phyloP scores from a whole-genome alignment of 2,113 vertebrate species.

The Ceyx melanurus region DNA sequence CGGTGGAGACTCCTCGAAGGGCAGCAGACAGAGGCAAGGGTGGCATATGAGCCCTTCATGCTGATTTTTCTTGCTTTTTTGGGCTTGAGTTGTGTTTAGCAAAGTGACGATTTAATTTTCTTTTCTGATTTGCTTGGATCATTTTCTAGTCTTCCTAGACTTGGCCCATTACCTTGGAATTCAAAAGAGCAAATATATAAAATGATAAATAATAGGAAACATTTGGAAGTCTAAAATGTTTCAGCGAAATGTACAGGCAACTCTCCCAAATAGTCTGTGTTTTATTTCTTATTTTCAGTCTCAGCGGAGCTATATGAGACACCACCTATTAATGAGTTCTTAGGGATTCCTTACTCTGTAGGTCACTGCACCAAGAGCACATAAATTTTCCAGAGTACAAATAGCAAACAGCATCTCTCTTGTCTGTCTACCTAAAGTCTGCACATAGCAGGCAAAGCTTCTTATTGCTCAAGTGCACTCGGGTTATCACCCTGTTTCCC shows the following conservation, averaged over 20 bases:
- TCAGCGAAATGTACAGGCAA: conserved; percentile 20
- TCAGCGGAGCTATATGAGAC: conserved; percentile 37
- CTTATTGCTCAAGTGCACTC: not conserved
- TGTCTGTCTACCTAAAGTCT: not conserved
- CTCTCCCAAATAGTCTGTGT: conserved; percentile 15
- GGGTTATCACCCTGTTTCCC: not conserved
- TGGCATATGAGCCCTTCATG: not conserved
- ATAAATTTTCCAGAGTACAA: not conserved
- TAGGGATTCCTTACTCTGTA: conserved; percentile 55
- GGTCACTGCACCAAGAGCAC: conserved; percentile 2
- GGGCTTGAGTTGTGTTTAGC: conserved; percentile 16
- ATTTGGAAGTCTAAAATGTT: conserved; percentile 49
- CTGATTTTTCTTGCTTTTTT: conserved; percentile 19
- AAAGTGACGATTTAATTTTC: conserved; percentile 47
- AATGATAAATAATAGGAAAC: conserved; percentile 62
- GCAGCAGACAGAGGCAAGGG: not conserved
- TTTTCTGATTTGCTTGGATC: conserved; percentile 47
- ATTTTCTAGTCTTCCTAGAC: conserved; percentile 32
- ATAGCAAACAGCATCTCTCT: not conserved
- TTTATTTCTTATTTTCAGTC: conserved; percentile 35
- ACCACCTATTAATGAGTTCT: conserved; percentile 57
- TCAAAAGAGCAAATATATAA: conserved; percentile 52
- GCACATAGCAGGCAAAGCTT: not conserved
- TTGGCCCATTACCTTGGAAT: conserved; percentile 49
- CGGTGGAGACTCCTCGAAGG: conserved; percentile 27